Evolutionary conservation across 2,888 invertebrate species (phyloP).

Genomic region (Dendrolimus houi): DNA sequence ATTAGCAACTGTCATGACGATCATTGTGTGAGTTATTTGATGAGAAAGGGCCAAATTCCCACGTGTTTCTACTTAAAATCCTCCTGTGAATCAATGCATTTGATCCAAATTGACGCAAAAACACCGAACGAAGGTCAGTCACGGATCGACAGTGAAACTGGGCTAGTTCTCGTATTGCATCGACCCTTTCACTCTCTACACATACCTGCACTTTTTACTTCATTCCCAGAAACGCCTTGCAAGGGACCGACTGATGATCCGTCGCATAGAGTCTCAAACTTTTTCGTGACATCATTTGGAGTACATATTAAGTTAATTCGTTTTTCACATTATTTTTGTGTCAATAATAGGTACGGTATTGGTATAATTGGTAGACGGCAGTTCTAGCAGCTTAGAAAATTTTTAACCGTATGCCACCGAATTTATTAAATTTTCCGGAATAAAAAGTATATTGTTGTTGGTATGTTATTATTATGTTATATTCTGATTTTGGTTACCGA

Average conservation of each 20-base stretch:
- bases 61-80: constrained; percentile 66
- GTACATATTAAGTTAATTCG: too few species aligned
- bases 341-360: background rate
- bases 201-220: constrained; percentile 72
- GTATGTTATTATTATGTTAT: too few species aligned
- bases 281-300: too few species aligned
- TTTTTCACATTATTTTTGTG: constrained; percentile 13
- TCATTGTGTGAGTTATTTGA: background rate
- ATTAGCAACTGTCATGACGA: background rate
- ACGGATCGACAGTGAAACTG: constrained; percentile 49
- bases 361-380: too few species aligned
- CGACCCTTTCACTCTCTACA: constrained; percentile 74
- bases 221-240: constrained; percentile 56
- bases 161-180: constrained; percentile 68
- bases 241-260: constrained; percentile 25
- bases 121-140: constrained; percentile 59
- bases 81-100: constrained; percentile 48
- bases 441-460: too few species aligned
- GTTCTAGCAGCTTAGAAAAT: too few species aligned
- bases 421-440: too few species aligned
- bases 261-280: constrained; percentile 38
- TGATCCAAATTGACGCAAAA: constrained; percentile 53
- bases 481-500: too few species aligned
- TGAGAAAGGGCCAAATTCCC: constrained; percentile 50
- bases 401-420: too few species aligned